Evolutionary conservation across 2,113 vertebrate species (phyloP).

Genomic region (Centropus bengalensis): DNA sequence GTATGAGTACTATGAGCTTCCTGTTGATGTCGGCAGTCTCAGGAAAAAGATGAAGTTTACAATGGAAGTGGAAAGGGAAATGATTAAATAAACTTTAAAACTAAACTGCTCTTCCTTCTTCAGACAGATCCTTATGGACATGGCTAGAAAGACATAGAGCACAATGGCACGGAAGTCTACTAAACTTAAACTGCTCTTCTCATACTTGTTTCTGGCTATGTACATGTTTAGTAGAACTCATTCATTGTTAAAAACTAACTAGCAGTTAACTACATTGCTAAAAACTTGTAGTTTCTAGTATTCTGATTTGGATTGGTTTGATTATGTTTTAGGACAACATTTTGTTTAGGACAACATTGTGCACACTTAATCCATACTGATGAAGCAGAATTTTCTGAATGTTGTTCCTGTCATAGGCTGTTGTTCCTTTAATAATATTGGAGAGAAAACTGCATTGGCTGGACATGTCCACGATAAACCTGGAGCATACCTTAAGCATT

Average conservation of each 20-base stretch:
- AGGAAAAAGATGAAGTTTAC: conserved; percentile 32
- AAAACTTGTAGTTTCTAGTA: not conserved
- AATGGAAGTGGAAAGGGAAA: conserved; percentile 49
- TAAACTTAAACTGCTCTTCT: conserved; percentile 41
- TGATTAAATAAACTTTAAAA: conserved; percentile 46
- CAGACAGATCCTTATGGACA: conserved; percentile 14
- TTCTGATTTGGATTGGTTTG: not conserved
- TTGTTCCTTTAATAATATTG: not conserved
- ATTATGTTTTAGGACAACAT: not conserved
- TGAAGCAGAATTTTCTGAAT: not conserved
- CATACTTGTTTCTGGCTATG: not conserved
- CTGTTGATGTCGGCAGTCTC: conserved; percentile 3
- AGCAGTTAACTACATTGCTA: not conserved
- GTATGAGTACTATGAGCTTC: not conserved
- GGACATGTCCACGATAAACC: not conserved
- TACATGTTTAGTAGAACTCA: not conserved
- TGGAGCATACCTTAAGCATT: not conserved
- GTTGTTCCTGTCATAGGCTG: not conserved
- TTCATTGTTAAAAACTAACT: not conserved
- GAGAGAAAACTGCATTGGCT: not conserved
- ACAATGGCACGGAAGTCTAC: conserved; percentile 46
- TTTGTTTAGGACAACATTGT: not conserved
- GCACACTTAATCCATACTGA: not conserved
- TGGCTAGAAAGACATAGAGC: conserved; percentile 10
- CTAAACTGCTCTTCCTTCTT: conserved; percentile 17